Base-by-base conservation (phyloP, 2,797 vertebrate species). In the Coendou prehensilis region DNA sequence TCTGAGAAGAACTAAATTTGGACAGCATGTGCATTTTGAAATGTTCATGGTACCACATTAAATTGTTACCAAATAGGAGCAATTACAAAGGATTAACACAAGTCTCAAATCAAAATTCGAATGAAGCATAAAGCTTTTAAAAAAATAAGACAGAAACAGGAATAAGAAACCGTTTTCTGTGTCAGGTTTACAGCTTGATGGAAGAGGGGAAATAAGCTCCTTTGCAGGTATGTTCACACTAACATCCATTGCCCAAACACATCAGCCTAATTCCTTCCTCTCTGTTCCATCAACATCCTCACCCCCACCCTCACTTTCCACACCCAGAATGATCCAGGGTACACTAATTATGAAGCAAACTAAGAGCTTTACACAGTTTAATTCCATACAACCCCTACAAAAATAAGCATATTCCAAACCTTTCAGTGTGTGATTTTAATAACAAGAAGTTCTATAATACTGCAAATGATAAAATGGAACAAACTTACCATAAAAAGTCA, bases 401-500 rank as follows among this genome's bases (percentile, higher is more conserved):
- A 2, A 45, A 50, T 76, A 71, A 33, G 37, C 30, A 10, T 15
- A 47, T 9, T 8, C 17, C 57, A 96, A 79, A 76, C 1, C 9
- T 1, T 15, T 69, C 9, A 7, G 45, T 0, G 52, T 87, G 84
- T 6, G 0, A 30, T 50, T 59, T 79, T 33, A 95, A 57, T 5
- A n/a, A 4, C 91, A 63, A 95, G 94, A 84, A 11, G 30, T 94
- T 67, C 22, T 84, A 2, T 1, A 26, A 26, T n/a, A 26, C 9
- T 11, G 2, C 41, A 63, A n/a, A 73, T 9, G 18, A 26, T 8
- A 28, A 69, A 54, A 0, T 14, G 22, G 52, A 57, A 67, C 6
- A 59, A 87, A 98, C 99, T 98, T 98, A 99, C 99, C 99, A 56
- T 99, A 99, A 98, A 99, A 99, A 0, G 98, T 99, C 98, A 99